Base-by-base conservation (phyloP, 2,113 vertebrate genomes). In the Haliaeetus leucogaster region DNA sequence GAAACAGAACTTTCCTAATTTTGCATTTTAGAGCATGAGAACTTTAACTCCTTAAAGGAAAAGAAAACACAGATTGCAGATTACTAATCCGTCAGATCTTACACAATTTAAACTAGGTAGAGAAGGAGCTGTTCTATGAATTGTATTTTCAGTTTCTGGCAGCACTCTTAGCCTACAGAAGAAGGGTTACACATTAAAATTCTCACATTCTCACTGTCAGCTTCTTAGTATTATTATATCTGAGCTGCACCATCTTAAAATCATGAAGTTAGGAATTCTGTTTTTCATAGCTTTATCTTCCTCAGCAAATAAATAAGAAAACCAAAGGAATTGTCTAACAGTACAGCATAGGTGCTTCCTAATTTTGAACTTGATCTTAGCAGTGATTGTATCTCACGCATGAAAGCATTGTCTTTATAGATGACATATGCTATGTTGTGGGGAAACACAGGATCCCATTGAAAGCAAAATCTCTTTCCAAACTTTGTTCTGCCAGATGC, bases 401-500 rank as follows among this genome's bases (percentile, higher is more conserved):
- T 76, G 90, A 81, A 96, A 94, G 79, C 6, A 1, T 53, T 91
- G 88, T 87, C 70, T 43, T 81, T 63, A 47, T 8, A 80, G 82
- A 89, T 50, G 88, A 59, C 61, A 76, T 76, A 72, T 47, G 50
- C 73, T 23, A 2, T 70, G 86, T 82, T 80, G 86, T 66, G 96
- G 94, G 86, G 68, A 65, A 87, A 86, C 47, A 78, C 45, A 91
- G 86, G 87, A 89, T 80, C 94, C 85, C 78, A 26, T 4, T 55
- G 87, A 73, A 94, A 83, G 93, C 86, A 48, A 78, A 85, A 71
- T 52, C 72, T 70, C 86, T 83, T 97, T 95, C 97, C 85, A 90
- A 82, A 89, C 90, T 95, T 93, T 92, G 84, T 52, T 52, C 56
- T 93, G 95, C 97, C 97, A 97, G 97, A 87, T 76, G 65, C 59